A percentile compares a stretch with the other conserved stretches of the same genome.
These are phyloP conservation scores for Ectemnius cavifrons DNA, from an alignment of 2,888 invertebrate genomes.

Conservation along the genomic window DNA sequence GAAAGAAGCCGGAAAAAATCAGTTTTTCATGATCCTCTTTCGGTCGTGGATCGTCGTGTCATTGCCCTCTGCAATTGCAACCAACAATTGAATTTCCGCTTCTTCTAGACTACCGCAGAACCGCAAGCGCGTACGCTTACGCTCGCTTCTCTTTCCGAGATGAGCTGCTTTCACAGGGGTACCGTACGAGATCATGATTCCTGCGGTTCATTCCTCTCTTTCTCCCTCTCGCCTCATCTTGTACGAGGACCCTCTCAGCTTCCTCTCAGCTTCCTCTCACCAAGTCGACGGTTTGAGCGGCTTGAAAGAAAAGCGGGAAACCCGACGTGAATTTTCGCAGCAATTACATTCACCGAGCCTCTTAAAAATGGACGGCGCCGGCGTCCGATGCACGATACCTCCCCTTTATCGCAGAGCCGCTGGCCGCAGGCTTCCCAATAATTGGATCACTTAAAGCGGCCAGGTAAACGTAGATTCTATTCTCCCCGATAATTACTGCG, in stretches of 20 bases:
- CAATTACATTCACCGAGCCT: background rate
- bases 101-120: background rate
- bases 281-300: background rate
- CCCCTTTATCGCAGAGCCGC: too few species aligned
- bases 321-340: background rate
- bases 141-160: too few species aligned
- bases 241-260: too few species aligned
- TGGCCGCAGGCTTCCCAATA: constrained; percentile 9
- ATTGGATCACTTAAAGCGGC: constrained; percentile 30
- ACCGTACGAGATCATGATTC: too few species aligned
- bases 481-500: constrained; percentile 43
- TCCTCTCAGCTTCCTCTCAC: background rate
- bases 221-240: too few species aligned
- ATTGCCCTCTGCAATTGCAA: constrained; percentile 34
- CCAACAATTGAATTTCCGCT: constrained; percentile 45
- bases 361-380: too few species aligned
- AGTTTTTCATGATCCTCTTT: constrained; percentile 47
- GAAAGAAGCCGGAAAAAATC: constrained; percentile 36
- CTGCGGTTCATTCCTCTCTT: too few species aligned
- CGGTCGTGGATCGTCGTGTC: constrained; percentile 32
- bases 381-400: background rate
- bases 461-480: constrained; percentile 35
- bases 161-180: too few species aligned
- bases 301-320: background rate
- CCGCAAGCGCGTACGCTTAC: too few species aligned